phyloP scores from a whole-genome alignment of 2,113 vertebrate species.

The Zingel zingel region DNA sequence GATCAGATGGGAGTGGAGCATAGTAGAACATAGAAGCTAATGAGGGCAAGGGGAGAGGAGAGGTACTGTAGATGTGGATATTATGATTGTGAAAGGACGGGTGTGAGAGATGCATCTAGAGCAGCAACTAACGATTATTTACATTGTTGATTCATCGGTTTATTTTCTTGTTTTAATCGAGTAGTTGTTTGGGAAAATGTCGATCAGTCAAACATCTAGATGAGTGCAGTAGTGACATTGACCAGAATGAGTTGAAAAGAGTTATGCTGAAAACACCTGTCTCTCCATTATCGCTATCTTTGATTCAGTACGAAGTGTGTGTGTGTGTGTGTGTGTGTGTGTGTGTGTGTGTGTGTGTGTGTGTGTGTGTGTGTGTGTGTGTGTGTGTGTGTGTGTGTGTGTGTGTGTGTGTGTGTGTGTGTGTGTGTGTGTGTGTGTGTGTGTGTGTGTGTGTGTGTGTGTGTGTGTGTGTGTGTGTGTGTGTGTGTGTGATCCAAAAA shows the following conservation, averaged over 20 bases:
- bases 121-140: too few species aligned
- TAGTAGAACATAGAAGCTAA: neutral
- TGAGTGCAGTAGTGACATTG: neutral
- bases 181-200: too few species aligned
- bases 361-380: too few species aligned
- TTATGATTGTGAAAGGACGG: neutral
- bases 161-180: too few species aligned
- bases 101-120: neutral
- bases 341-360: too few species aligned
- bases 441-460: slow-evolving; percentile 18
- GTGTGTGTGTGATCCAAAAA: too few species aligned
- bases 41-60: neutral
- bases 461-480: too few species aligned
- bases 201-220: too few species aligned
- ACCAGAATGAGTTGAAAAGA: slow-evolving; percentile 16
- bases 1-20: neutral
- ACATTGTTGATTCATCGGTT: too few species aligned
- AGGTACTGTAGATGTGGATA: neutral
- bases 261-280: neutral
- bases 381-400: too few species aligned
- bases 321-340: too few species aligned
- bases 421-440: slow-evolving; percentile 24
- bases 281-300: slow-evolving; percentile 27
- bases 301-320: slow-evolving; percentile 37
- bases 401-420: neutral